Percentiles rank a stretch among this genome's conserved stretches.
phyloP scores from a whole-genome alignment of 2,888 invertebrate genomes.

The Hoplodrina ambigua region DNA sequence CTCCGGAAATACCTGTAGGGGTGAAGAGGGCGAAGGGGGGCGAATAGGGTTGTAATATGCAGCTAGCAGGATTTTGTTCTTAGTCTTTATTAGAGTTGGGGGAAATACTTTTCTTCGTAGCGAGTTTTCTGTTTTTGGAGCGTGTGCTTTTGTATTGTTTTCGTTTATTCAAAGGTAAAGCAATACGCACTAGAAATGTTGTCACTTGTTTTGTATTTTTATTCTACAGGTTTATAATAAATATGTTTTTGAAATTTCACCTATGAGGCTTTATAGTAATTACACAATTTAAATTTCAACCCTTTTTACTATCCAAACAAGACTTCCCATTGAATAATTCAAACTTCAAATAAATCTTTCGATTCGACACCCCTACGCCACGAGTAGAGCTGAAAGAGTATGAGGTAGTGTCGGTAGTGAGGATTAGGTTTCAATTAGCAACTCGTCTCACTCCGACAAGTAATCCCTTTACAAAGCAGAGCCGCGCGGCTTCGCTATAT shows the following conservation, averaged over 20 bases:
- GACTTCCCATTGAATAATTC: background rate
- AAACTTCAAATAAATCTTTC: background rate
- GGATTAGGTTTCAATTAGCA: slow-evolving; percentile 66
- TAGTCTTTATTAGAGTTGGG: slow-evolving; percentile 16
- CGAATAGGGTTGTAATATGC: slow-evolving; percentile 32
- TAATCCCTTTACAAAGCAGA: slow-evolving; percentile 18
- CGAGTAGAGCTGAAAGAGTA: slow-evolving; percentile 23
- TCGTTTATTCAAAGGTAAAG: too few relatives aligned
- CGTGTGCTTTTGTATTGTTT: too few relatives aligned
- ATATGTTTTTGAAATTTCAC: too few relatives aligned
- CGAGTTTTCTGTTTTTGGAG: background rate
- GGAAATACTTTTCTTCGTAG: background rate
- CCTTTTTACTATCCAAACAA: background rate
- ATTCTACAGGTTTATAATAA: too few relatives aligned
- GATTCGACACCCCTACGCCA: slow-evolving; percentile 25
- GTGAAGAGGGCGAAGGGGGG: slow-evolving; percentile 1
- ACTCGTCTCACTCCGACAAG: slow-evolving; percentile 8
- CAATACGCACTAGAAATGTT: too few relatives aligned
- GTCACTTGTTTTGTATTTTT: too few relatives aligned
- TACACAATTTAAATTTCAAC: background rate
- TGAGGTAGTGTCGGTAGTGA: slow-evolving; percentile 20
- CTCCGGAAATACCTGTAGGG: slow-evolving; percentile 38
- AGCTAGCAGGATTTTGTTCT: slow-evolving; percentile 15
- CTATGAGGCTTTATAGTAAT: too few relatives aligned
- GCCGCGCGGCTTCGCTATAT: background rate